These are phyloP conservation scores for Megaceryle alcyon DNA, from an alignment of 2,797 vertebrate species.

Conservation along the genomic window DNA sequence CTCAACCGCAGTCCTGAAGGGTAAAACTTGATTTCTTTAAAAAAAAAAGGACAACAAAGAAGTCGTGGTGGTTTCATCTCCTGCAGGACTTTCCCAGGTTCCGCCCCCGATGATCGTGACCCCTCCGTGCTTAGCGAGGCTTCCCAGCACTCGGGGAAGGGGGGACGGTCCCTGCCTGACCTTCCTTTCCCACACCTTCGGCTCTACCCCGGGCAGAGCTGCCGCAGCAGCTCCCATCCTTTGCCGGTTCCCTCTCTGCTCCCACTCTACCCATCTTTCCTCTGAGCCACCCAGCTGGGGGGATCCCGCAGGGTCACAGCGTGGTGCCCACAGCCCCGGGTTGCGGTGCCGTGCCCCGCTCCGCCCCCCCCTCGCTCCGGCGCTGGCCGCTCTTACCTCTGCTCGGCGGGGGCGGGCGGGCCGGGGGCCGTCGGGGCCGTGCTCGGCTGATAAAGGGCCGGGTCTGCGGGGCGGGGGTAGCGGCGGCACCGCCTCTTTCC, in stretches of 20 bases:
- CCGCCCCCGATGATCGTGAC: background rate
- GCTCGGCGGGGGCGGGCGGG: background rate
- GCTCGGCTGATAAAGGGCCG: background rate
- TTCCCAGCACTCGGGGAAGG: rapidly evolving
- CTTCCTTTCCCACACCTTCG: background rate
- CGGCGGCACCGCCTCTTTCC: background rate
- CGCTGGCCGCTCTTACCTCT: background rate
- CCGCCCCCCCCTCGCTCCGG: background rate
- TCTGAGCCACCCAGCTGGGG: background rate
- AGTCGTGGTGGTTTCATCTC: background rate
- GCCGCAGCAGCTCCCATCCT: background rate
- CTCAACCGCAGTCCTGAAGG: background rate
- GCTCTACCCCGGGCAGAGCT: background rate
- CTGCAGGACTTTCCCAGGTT: too few relatives aligned
- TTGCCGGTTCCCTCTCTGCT: background rate
- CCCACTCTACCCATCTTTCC: too few relatives aligned
- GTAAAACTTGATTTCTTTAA: background rate
- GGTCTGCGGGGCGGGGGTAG: background rate
- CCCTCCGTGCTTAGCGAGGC: background rate
- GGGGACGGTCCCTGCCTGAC: too few relatives aligned
- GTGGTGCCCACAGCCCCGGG: background rate
- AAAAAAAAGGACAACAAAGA: rapidly evolving
- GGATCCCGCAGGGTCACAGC: background rate
- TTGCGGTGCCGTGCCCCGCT: too few relatives aligned
- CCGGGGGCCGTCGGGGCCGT: background rate